Base-by-base conservation (phyloP, 2,113 vertebrate genomes). In the Amphilophus citrinellus region DNA sequence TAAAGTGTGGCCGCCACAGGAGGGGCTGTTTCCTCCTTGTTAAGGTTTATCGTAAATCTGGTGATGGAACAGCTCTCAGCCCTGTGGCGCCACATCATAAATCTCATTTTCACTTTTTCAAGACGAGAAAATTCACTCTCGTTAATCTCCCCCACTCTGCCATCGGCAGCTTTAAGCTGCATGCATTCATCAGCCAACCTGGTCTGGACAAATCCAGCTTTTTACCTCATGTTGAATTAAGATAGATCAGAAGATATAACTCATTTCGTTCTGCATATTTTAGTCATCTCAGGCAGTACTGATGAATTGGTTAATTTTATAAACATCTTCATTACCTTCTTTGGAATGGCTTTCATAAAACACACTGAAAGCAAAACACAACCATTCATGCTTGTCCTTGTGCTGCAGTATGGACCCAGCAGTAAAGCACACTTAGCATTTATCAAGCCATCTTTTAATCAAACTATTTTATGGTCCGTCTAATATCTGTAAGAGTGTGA, bases 1-100 rank as follows among this genome's bases (percentile, higher is more conserved):
- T 93, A 94, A 94, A 94, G 88, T 80, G 60, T 86, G 75, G 86
- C 76, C 75, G 17, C 91, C 92, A 90, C 89, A 92, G 90, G 92
- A 93, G 87, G 91, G 92, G 90, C 93, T 92, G 92, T 94, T 95
- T 94, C 93, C 92, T 92, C 91, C 95, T 94, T 94, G 92, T 94
- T 93, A 93, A 92, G 93, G 93, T 95, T 95, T 94, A 95, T 95
- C 94, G 94, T 96, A 96, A 96, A 96, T 96, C 95, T 95, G 91
- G 91, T 96, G 95, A 96, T 96, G 95, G 92, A 96, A 94, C 92
- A 89, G 92, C 93, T 95, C 93, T 95, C 95, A 92, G 89, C 87
- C 93, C 87, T 8, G 61, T 84, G 82, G 95, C 87, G 82, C 91
- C 89, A 87, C 92, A 89, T 94, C 95, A 96, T 96, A 96, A 96